phyloP scores from a whole-genome alignment of 1,140 invertebrate species.

The Pygmarrhopalites habei region DNA sequence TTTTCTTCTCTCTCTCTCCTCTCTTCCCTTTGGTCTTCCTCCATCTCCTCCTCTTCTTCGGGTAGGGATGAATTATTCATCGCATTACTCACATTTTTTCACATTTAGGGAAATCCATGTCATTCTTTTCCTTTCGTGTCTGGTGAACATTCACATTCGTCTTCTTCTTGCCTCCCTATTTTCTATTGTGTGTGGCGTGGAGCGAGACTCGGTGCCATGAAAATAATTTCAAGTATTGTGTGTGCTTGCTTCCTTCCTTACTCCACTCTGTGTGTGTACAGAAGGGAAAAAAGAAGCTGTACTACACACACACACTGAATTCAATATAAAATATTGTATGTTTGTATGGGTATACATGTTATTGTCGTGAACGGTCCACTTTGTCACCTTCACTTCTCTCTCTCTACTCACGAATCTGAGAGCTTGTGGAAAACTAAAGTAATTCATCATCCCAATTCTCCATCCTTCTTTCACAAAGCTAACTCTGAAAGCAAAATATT shows the following conservation, averaged over 20 bases:
- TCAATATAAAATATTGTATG: neutral
- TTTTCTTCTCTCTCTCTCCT: too few relatives aligned
- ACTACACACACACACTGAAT: neutral
- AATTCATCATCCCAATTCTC: neutral
- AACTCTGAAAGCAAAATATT: conserved; percentile 5
- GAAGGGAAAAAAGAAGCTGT: neutral
- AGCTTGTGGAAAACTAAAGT: neutral
- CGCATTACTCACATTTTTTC: conserved; percentile 12
- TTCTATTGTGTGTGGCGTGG: conserved; percentile 6
- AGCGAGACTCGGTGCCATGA: conserved; percentile 1
- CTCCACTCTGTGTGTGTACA: neutral
- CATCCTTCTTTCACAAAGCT: too few relatives aligned
- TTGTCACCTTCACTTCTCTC: conserved; percentile 10
- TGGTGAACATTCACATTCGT: neutral
- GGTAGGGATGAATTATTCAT: conserved; percentile 15
- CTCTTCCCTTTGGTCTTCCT: too few relatives aligned
- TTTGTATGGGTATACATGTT: neutral
- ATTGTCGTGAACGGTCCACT: neutral
- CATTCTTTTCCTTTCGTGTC: conserved; percentile 15
- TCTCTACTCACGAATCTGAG: neutral
- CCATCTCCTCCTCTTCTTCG: neutral
- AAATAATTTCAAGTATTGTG: conserved; percentile 4
- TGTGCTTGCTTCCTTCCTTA: neutral
- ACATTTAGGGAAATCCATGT: conserved; percentile 15
- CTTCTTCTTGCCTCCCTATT: neutral